Conservation (phyloP, 1,140 invertebrate species). For the Asobara japonica region DNA sequence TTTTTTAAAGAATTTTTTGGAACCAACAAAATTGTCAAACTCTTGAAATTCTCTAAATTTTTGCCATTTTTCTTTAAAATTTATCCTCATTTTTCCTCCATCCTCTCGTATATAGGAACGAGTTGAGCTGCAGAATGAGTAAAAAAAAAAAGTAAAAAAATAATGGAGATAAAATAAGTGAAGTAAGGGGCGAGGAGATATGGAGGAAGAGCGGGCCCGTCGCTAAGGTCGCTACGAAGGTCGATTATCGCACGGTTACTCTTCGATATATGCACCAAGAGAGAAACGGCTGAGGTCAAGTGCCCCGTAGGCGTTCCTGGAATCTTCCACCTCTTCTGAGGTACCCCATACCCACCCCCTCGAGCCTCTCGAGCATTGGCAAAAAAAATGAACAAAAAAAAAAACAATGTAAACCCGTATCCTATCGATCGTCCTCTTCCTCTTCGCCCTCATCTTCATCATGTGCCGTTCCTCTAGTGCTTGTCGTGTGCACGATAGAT, state of each 20-base stretch:
- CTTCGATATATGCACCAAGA: conserved; percentile 1
- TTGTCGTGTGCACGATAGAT: background rate
- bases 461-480: background rate
- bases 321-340: conserved; percentile 43
- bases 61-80: no score
- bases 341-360: background rate
- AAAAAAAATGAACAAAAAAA: background rate
- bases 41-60: no score
- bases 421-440: conserved; percentile 11
- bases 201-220: background rate
- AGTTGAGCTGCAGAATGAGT: background rate
- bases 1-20: no score
- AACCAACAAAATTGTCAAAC: no score
- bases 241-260: conserved; percentile 35
- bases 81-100: no score
- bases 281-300: conserved; percentile 42
- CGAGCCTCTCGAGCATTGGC: no score
- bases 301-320: conserved; percentile 53
- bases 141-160: background rate
- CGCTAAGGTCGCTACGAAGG: conserved; percentile 37
- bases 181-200: conserved; percentile 12
- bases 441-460: conserved; percentile 13
- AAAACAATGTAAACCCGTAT: background rate
- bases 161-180: conserved; percentile 1
- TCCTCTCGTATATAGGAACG: no score